Conservation (phyloP, 2,113 vertebrate species). For the Austrofundulus limnaeus region DNA sequence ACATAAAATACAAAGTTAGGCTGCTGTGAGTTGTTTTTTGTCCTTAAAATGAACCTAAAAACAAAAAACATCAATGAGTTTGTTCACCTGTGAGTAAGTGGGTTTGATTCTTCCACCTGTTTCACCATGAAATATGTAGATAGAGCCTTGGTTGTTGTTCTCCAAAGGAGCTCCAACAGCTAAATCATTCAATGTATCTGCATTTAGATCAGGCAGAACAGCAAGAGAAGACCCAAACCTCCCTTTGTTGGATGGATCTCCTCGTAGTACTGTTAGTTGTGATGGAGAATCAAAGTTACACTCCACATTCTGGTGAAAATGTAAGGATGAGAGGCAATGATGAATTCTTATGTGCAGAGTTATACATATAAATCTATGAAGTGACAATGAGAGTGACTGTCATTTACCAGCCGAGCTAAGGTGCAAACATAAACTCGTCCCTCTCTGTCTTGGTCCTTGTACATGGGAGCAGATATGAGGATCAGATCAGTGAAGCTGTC, state of each 20-base stretch:
- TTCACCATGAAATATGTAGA: constrained; percentile 77
- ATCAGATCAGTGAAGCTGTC: constrained; percentile 74
- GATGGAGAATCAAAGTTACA: constrained; percentile 37
- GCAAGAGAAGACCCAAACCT: constrained; percentile 78
- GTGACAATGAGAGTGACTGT: neutral
- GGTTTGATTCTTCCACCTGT: constrained; percentile 32
- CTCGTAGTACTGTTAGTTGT: constrained; percentile 41
- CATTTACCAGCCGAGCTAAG: constrained; percentile 51
- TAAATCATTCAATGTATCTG: constrained; percentile 67
- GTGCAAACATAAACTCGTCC: constrained; percentile 81
- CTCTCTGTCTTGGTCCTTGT: constrained; percentile 71
- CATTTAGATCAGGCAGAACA: constrained; percentile 70
- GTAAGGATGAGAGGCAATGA: neutral
- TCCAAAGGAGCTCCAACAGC: constrained; percentile 79
- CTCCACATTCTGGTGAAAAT: constrained; percentile 31
- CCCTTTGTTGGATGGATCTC: constrained; percentile 47
- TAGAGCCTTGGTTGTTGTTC: constrained; percentile 68
- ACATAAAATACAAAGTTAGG: neutral
- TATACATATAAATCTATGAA: neutral
- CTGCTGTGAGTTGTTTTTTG: too few species aligned
- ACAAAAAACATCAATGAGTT: neutral
- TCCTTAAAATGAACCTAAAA: too few species aligned
- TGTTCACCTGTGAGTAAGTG: constrained; percentile 70
- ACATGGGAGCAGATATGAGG: constrained; percentile 81
- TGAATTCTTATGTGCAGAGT: neutral